Base-by-base conservation (phyloP, 92 coral and sea anemone species). In the Phenganax stokvisi region DNA sequence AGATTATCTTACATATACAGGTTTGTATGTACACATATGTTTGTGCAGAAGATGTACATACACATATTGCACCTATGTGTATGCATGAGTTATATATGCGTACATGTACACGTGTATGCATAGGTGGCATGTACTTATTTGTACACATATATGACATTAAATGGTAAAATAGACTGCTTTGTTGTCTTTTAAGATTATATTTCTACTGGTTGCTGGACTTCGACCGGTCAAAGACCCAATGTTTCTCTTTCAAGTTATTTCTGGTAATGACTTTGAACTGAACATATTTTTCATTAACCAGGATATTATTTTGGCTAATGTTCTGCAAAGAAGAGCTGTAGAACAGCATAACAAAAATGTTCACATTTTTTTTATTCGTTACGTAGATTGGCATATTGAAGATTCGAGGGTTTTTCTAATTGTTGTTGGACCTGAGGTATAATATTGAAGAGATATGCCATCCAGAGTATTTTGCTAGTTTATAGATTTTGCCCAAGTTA, bases 351-450 rank as follows among this genome's bases (percentile, higher is more conserved):
- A n/a, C 20, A 13, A 7, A 12, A 0, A 3, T 54, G 12, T 37
- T 37, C 47, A 2, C 47, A 37, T 52, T 6, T 16, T 56, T 54
- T 44, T 72, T 29, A 16, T 37, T 9, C 47, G 51, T 11, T 82
- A 20, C 25, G 58, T 85, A 93, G 98, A 87, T 62, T 93, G 98
- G 98, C 98, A 93, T 84, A 84, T 86, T 55, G 81, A 88, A 72
- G 98, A 93, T 75, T 54, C 60, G 61, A 86, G 90, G 47, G 72
- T 90, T 10, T 78, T 88, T 76, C 71, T 93, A 20, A 83, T 88
- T 8, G 86, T 93, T 27, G 85, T 93, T 47, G 98, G 98, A 63
- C 97, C 97, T 25, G 97, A 93, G 97, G 98, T 93, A 82, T 69
- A 64, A 11, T 15, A 56, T 61, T 12, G 66, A 3, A 79, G 69